Base-by-base conservation (phyloP, 2,888 invertebrate genomes). In the Drosophila atroscutellata region DNA sequence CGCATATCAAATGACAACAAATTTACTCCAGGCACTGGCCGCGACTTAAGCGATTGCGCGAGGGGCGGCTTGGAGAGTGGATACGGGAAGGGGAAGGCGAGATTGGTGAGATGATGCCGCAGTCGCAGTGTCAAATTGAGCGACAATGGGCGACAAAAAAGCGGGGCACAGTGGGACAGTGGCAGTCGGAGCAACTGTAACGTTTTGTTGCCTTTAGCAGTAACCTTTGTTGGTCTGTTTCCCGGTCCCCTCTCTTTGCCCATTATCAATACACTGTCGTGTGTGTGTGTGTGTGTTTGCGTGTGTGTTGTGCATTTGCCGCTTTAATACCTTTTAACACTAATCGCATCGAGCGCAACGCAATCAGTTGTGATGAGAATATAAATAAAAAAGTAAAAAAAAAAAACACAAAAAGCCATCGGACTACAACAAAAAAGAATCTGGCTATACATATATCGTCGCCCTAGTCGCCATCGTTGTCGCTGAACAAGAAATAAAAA, bases 311-410 rank as follows among this genome's bases (percentile, higher is more conserved):
- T 91, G 92, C 91, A 92, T 92, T 92, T 92, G 92, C 92, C 92
- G 92, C 93, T 93, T 92, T 92, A 92, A 93, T 92, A 91, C 92
- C 92, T 93, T 91, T 91, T 91, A 92, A 91, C 92, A 92, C 92
- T 91, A 91, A 91, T 91, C 91, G 92, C 91, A 91, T 88, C 86
- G 86, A 83, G 83, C 86, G 84, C 84, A 83, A 82, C 84, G 92
- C 92, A 92, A 92, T 92, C 92, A 92, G 90, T 91, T 92, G 92
- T 92, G 92, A 92, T 92, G 92, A 92, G 92, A 92, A 92, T 92
- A 91, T 91, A 91, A 91, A 92, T 90, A 91, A 87, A 90, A 89
- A 81, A 68, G 73, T 42, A 42, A 55, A 52, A 63, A 57, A 24
- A 73, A 60, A 65, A 47, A 71, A 64, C 60, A 70, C 63, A 77